phyloP scores from a whole-genome alignment of 1,140 invertebrate genomes.

The Drosophila novamexicana region DNA sequence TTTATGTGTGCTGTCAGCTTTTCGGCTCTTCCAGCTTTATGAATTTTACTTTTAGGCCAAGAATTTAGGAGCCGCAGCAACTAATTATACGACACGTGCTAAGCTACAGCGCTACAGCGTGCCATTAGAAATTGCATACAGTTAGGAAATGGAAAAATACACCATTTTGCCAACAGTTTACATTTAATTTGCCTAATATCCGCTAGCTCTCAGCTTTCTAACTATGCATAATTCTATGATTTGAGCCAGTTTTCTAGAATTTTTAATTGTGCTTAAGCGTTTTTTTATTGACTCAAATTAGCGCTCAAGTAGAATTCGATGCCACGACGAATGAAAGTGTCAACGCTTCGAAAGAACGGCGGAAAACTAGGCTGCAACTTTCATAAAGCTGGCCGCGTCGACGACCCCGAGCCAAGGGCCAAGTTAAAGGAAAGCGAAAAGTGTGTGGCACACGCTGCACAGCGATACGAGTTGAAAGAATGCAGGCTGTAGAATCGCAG shows the following conservation, averaged over 20 bases:
- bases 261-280: conserved; percentile 71
- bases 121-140: conserved; percentile 31
- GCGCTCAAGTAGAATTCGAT: conserved; percentile 76
- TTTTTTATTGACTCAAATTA: conserved; percentile 77
- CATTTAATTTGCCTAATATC: conserved; percentile 63
- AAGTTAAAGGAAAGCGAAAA: conserved; percentile 66
- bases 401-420: conserved; percentile 19
- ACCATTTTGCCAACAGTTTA: conserved; percentile 55
- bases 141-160: conserved; percentile 49
- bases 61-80: conserved; percentile 57
- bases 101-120: conserved; percentile 13
- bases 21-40: conserved; percentile 60
- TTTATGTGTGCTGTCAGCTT: conserved; percentile 75
- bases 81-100: conserved; percentile 59
- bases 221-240: conserved; percentile 38
- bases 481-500: conserved; percentile 32
- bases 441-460: conserved; percentile 55
- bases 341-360: conserved; percentile 34
- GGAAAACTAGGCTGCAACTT: conserved; percentile 64
- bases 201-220: conserved; percentile 58
- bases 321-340: conserved; percentile 63
- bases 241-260: conserved; percentile 74
- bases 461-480: conserved; percentile 7
- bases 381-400: conserved; percentile 21
- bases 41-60: conserved; percentile 72